phyloP scores from a whole-genome alignment of 2,113 vertebrate species.

The Pseudonaja textilis region DNA sequence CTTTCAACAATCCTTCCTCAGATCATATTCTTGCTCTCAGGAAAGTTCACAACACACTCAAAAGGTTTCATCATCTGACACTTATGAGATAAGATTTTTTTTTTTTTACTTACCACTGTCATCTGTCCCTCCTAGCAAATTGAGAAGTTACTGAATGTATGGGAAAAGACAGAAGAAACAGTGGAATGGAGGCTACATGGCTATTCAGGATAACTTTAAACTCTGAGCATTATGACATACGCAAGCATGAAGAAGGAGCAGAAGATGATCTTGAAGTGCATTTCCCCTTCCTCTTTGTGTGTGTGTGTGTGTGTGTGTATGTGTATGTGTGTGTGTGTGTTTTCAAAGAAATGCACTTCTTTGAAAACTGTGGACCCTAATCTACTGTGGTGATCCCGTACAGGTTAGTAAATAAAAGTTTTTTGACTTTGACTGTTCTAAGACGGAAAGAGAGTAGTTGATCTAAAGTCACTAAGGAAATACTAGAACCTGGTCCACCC shows the following conservation, averaged over 20 bases:
- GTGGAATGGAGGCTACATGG: neutral
- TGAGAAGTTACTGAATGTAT: neutral
- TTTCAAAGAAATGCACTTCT: neutral
- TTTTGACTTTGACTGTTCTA: neutral
- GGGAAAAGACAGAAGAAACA: neutral
- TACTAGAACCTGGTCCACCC: neutral
- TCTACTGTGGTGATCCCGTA: neutral
- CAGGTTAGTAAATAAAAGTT: neutral
- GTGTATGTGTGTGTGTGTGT: neutral
- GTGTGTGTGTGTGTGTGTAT: neutral
- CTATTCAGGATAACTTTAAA: neutral
- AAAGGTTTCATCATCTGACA: neutral
- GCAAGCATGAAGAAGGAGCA: neutral
- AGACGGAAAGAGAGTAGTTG: neutral
- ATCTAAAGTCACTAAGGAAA: neutral
- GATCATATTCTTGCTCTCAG: neutral
- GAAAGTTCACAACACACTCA: neutral
- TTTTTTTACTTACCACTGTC: neutral
- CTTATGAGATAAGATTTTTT: neutral
- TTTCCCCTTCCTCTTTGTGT: neutral
- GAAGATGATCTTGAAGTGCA: neutral
- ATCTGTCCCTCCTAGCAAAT: neutral
- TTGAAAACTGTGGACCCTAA: neutral
- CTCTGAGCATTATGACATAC: neutral
- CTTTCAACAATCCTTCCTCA: neutral